Evolutionary conservation across 2,113 vertebrate species (phyloP), one percentile per base, ranked within the genome.

Genomic region (Pterocles orientalis): DNA sequence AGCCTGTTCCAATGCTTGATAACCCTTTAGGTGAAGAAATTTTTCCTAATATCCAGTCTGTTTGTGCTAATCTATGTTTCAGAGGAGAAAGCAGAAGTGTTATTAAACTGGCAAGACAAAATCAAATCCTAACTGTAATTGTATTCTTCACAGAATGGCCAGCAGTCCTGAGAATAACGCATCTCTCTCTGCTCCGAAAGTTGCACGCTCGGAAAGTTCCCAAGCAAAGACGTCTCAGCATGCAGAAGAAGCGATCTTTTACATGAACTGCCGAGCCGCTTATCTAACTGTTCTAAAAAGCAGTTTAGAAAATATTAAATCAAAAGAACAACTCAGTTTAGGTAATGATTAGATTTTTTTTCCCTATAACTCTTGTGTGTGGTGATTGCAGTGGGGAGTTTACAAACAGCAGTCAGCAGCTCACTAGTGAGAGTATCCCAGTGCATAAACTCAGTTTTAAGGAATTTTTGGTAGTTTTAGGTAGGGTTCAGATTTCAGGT

Each of bases 251-350:
- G 98, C 98, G 76, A 29, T 81, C 51, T 99, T 99, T 95, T 99
- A 99, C 96, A 84, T 78, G 82, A 98, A 98, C 48, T 99, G 99
- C 96, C 98, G 99, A 97, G 99, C 99, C 86, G 98, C 98, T 26
- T 99, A 99, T 56, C 96, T 99, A n/a, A 83, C 97, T 76, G 97
- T 99, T 65, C 98, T 99, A 34, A 98, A 97, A 96, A 99, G 99
- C 93, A 99, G 99, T 95, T 97, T 99, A 94, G 98, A 98, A 91
- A 99, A 98, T 56, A 99, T 99, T 95, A 92, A 98, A 76, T 99
- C 98, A 10, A 99, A 98, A 94, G 98, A 99, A 79, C 99, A 99
- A 86, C 97, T 99, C 50, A 97, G 95, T 96, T 97, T 98, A 68
- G 99, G 99, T 99, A 98, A 98, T 47, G 14, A 15, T 48, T 79